Conservation (phyloP, 1,140 invertebrate species). For the Lepidostoma basale region DNA sequence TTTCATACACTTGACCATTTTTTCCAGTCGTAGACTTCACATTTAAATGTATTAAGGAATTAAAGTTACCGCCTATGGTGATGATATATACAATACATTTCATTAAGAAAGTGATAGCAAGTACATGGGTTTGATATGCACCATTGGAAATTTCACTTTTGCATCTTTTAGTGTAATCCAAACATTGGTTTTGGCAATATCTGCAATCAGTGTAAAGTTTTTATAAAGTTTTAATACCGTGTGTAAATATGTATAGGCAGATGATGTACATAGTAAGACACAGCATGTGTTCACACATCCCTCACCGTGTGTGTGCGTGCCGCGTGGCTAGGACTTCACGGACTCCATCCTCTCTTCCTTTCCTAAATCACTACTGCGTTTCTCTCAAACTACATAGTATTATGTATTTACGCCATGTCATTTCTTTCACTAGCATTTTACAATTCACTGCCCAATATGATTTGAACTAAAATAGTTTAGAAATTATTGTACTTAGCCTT, state of each 20-base stretch:
- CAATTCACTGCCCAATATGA: too few species aligned
- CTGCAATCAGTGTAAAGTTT: slow-evolving; percentile 29
- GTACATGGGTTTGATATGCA: slow-evolving; percentile 18
- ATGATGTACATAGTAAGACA: slow-evolving; percentile 39
- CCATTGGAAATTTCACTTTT: slow-evolving; percentile 11
- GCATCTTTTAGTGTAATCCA: slow-evolving; percentile 18
- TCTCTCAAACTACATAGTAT: too few species aligned
- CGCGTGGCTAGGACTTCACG: slow-evolving; percentile 3
- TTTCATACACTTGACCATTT: slow-evolving; percentile 26
- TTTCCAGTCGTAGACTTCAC: slow-evolving; percentile 21
- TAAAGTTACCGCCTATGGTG: slow-evolving; percentile 14
- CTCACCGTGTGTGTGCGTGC: slow-evolving; percentile 27
- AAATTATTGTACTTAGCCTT: too few species aligned
- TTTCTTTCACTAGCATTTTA: too few species aligned
- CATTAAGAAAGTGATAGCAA: slow-evolving; percentile 17
- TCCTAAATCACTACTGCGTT: too few species aligned
- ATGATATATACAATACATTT: slow-evolving; percentile 6
- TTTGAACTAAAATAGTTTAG: too few species aligned
- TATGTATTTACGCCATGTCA: too few species aligned
- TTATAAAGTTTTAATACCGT: slow-evolving; percentile 33
- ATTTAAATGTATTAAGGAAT: slow-evolving; percentile 18
- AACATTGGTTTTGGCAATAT: slow-evolving; percentile 28
- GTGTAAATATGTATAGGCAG: slow-evolving; percentile 45
- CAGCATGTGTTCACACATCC: slow-evolving; percentile 39
- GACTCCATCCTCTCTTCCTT: not conserved